phyloP scores from a whole-genome alignment of 2,113 vertebrate species.

The Amia ocellicauda region DNA sequence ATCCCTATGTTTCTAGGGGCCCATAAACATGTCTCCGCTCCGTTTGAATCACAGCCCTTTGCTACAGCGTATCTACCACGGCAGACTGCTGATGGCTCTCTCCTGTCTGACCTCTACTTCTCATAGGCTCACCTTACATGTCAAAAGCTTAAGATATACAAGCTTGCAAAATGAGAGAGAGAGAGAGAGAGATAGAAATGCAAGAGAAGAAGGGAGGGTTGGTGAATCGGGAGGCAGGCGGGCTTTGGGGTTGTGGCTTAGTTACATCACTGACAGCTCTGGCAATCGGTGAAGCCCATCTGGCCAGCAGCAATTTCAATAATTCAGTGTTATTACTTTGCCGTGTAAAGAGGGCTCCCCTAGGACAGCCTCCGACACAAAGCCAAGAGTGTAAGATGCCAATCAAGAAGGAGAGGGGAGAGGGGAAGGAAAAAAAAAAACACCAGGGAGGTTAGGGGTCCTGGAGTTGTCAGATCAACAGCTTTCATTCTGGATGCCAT shows the following conservation, averaged over 20 bases:
- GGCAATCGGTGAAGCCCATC: conserved; percentile 9
- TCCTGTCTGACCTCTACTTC: background rate
- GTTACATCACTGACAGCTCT: background rate
- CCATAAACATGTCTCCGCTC: too few relatives aligned
- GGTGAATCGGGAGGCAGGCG: background rate
- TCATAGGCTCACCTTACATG: background rate
- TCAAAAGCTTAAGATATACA: background rate
- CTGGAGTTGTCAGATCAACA: too few relatives aligned
- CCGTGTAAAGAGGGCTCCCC: background rate
- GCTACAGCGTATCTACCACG: too few relatives aligned
- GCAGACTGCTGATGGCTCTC: too few relatives aligned
- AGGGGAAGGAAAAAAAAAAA: too few relatives aligned
- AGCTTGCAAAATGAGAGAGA: background rate
- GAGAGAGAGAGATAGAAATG: background rate
- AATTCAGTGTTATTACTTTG: conserved; percentile 10
- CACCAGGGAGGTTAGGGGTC: too few relatives aligned
- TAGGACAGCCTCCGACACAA: background rate
- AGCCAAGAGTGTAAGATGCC: background rate
- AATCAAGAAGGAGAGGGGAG: too few relatives aligned
- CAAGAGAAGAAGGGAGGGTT: background rate
- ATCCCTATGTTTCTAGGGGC: too few relatives aligned
- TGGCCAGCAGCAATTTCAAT: conserved; percentile 9
- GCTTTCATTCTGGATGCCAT: too few relatives aligned
- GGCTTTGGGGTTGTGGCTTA: background rate
- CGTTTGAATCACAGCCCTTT: too few relatives aligned